Conservation (phyloP, 2,888 invertebrate species). For the Stratiomys singularior region DNA sequence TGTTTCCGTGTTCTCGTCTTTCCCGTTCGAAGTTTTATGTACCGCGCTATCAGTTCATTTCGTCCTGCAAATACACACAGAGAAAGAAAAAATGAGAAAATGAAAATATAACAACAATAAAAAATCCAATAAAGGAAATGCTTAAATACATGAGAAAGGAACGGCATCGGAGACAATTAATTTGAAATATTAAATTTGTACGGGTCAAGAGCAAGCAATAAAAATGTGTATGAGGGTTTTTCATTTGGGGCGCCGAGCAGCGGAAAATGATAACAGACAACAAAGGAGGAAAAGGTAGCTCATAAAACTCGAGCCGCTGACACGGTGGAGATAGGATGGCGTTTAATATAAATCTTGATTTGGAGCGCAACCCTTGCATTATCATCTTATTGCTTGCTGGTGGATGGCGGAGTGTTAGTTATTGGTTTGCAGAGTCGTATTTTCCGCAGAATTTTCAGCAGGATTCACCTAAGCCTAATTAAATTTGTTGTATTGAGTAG, state of each 20-base stretch:
- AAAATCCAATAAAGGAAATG: constrained; percentile 35
- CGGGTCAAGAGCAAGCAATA: constrained; percentile 39
- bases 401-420: too few relatives aligned
- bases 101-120: constrained; percentile 38
- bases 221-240: neutral
- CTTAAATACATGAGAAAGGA: constrained; percentile 29
- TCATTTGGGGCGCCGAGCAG: neutral
- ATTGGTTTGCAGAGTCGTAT: too few relatives aligned
- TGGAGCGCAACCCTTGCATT: constrained; percentile 19
- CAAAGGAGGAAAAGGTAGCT: constrained; percentile 45
- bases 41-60: constrained; percentile 99
- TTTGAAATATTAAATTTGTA: constrained; percentile 43
- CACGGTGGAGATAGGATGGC: neutral
- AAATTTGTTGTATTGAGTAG: too few relatives aligned
- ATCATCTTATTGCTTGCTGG: neutral
- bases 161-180: constrained; percentile 27
- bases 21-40: constrained; percentile 99
- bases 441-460: too few relatives aligned
- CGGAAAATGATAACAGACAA: constrained; percentile 33
- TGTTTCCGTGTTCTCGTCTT: constrained; percentile 99
- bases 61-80: constrained; percentile 76
- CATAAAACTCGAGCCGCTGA: constrained; percentile 22
- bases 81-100: constrained; percentile 38
- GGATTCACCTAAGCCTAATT: too few relatives aligned
- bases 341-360: constrained; percentile 40